Percentiles rank a stretch among this genome's conserved stretches.
These are phyloP conservation scores for Holothuria glaberrima DNA, from an alignment of 35 echinoderm and acorn worm species.

Conservation along the genomic window DNA sequence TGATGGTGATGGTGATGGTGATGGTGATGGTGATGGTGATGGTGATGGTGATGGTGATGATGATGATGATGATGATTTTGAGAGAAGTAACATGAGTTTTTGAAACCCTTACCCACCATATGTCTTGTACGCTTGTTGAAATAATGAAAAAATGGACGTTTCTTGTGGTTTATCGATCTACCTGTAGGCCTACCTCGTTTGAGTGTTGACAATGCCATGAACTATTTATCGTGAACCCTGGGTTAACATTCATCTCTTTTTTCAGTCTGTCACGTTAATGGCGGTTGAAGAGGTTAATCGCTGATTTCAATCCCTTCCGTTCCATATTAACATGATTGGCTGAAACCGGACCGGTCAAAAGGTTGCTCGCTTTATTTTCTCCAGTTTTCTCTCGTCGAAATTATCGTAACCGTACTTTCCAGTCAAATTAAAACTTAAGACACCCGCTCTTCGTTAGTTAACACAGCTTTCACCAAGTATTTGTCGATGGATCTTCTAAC, in stretches of 20 bases:
- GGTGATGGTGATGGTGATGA: no score
- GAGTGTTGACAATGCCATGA: no score
- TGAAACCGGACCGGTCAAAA: background rate
- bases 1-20: no score
- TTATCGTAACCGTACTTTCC: background rate
- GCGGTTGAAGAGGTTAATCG: background rate
- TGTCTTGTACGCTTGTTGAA: no score
- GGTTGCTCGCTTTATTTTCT: background rate
- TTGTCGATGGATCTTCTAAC: background rate
- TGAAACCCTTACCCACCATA: no score
- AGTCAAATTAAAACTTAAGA: background rate
- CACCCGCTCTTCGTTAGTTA: background rate
- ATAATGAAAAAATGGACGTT: no score
- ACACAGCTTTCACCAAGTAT: background rate
- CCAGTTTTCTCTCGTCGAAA: background rate
- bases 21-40: no score
- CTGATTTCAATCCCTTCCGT: background rate
- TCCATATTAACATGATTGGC: background rate
- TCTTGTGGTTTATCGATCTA: no score
- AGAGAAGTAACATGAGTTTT: no score
- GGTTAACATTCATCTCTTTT: background rate
- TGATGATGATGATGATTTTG: no score
- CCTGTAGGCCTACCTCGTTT: no score
- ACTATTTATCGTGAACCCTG: no score
- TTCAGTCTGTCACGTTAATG: background rate